These are phyloP conservation scores for Falco cherrug DNA, from an alignment of 2,797 vertebrate species.

Conservation along the genomic window DNA sequence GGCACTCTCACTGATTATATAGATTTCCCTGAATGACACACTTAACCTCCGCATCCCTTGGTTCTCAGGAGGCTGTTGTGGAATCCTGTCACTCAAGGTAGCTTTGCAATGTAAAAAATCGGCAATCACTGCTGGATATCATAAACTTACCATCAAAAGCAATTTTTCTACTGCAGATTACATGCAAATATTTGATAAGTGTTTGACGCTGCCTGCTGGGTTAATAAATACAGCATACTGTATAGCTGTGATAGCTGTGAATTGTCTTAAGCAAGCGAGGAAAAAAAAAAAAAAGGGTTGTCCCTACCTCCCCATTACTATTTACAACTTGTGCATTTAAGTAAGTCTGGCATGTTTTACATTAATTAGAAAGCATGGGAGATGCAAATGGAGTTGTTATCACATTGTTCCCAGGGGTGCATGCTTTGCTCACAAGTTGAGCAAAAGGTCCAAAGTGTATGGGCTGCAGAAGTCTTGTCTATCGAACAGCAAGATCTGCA, in stretches of 20 bases:
- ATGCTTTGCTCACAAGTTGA: neutral
- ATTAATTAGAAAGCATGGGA: conserved; percentile 32
- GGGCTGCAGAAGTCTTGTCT: neutral
- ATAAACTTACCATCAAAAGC: neutral
- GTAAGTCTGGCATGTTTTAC: neutral
- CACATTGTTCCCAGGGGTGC: neutral
- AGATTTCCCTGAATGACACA: neutral
- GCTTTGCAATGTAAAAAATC: neutral
- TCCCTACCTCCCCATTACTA: neutral
- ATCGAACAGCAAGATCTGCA: neutral
- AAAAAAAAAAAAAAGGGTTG: neutral
- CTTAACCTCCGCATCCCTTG: neutral
- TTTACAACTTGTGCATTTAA: conserved; percentile 38
- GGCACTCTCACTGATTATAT: neutral
- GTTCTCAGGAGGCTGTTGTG: neutral
- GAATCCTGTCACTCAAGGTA: neutral
- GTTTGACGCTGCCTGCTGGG: neutral
- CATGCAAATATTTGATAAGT: neutral
- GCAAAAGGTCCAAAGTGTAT: neutral
- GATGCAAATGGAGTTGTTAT: conserved; percentile 24
- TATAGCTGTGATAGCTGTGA: neutral
- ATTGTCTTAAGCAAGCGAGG: conserved; percentile 28
- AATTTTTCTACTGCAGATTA: neutral
- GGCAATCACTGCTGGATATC: neutral
- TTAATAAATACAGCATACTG: neutral